Percentiles rank a stretch among this genome's conserved stretches.
phyloP scores from a whole-genome alignment of 2,113 vertebrate species.

The Formicarius rufipectus region DNA sequence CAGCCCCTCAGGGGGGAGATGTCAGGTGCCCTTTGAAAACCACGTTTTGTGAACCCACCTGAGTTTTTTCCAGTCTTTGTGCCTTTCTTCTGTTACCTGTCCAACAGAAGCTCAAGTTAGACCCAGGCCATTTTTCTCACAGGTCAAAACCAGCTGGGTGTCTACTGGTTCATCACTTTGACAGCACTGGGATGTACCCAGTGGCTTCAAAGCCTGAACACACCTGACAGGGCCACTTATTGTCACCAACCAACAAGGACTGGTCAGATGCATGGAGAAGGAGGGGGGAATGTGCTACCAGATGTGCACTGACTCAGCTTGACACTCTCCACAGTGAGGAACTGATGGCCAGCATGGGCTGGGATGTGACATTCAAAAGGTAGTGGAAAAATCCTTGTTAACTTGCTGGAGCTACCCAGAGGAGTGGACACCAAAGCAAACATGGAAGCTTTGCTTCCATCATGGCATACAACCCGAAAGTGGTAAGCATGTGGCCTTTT shows the following conservation, averaged over 20 bases:
- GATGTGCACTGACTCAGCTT: not conserved
- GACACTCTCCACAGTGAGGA: not conserved
- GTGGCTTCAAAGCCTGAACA: not conserved
- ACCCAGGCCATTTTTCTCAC: not conserved
- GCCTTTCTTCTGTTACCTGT: not conserved
- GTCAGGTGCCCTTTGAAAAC: not conserved
- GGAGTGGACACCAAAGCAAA: not conserved
- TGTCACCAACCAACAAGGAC: not conserved
- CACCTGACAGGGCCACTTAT: not conserved
- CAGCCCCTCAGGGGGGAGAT: not conserved
- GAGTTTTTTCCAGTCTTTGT: not conserved
- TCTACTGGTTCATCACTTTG: not conserved
- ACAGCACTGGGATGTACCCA: not conserved
- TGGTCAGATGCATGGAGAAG: not conserved
- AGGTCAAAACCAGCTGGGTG: not conserved
- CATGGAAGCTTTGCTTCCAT: not conserved
- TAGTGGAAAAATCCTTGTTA: not conserved
- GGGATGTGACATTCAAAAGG: not conserved
- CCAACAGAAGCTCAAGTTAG: not conserved
- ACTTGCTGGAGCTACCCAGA: not conserved
- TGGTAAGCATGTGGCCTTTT: not conserved
- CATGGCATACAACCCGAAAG: not conserved
- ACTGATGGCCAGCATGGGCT: not conserved
- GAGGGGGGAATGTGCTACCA: not conserved
- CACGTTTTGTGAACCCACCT: not conserved